phyloP scores from a whole-genome alignment of 2,888 invertebrate species.

The Caenorhabditis sp. region DNA sequence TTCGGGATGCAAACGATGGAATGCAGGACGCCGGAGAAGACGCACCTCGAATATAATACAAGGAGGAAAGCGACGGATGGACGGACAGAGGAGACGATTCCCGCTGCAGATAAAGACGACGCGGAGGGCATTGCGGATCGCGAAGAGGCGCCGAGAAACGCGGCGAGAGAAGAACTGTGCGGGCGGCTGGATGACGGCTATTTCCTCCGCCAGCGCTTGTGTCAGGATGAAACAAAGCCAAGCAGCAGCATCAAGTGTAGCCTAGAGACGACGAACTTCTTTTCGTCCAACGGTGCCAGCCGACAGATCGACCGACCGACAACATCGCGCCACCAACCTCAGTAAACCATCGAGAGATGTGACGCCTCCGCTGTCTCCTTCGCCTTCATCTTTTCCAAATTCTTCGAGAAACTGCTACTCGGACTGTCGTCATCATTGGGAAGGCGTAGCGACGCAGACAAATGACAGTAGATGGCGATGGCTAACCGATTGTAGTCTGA shows the following conservation, averaged over 20 bases:
- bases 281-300: not conserved
- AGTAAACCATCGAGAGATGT: conserved; percentile 7
- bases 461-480: not conserved
- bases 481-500: conserved; percentile 15
- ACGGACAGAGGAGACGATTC: conserved; percentile 32
- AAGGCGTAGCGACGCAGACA: conserved; percentile 7
- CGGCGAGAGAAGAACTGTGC: conserved; percentile 23
- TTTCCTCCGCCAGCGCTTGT: conserved; percentile 2
- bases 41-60: conserved; percentile 31
- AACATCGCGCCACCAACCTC: conserved; percentile 18
- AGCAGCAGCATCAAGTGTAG: conserved; percentile 36
- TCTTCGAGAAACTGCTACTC: conserved; percentile 22
- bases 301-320: not conserved
- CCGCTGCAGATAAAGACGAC: conserved; percentile 55
- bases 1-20: conserved; percentile 11
- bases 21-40: conserved; percentile 20
- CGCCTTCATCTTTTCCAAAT: not conserved
- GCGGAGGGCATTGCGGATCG: conserved; percentile 47
- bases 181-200: conserved; percentile 11
- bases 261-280: conserved; percentile 34
- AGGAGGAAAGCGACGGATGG: conserved; percentile 28
- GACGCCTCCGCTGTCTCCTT: conserved; percentile 15
- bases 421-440: conserved; percentile 16
- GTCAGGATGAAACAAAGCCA: conserved; percentile 41
- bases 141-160: conserved; percentile 22